Evolutionary conservation across 2,888 invertebrate species (phyloP).

Genomic region (Erebia aethiops): DNA sequence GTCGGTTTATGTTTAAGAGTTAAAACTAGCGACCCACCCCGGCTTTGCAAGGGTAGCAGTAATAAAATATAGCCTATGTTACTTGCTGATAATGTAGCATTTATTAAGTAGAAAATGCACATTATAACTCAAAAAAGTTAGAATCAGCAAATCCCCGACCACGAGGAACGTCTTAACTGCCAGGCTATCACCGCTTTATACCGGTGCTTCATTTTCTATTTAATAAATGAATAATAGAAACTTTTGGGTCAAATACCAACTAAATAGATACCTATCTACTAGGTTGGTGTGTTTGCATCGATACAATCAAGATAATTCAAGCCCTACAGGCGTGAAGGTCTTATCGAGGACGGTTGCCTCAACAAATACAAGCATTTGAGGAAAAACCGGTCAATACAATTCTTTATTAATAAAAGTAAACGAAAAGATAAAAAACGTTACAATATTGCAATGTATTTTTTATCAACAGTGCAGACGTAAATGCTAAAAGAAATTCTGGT

Average conservation of each 20-base stretch:
- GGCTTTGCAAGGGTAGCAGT: too few species aligned
- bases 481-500: not conserved
- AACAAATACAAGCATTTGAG: constrained; percentile 9
- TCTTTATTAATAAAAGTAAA: constrained; percentile 2
- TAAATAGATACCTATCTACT: not conserved
- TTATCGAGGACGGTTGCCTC: constrained; percentile 8
- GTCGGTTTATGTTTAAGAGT: too few species aligned
- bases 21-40: too few species aligned
- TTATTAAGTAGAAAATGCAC: too few species aligned
- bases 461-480: not conserved
- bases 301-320: constrained; percentile 9
- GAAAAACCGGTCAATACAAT: constrained; percentile 13
- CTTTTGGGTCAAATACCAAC: not conserved
- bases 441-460: not conserved
- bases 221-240: not conserved
- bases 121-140: too few species aligned
- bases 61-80: too few species aligned
- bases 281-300: not conserved
- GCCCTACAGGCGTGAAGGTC: constrained; percentile 17
- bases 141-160: too few species aligned
- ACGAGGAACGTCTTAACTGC: too few species aligned
- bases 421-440: not conserved
- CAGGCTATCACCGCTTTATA: too few species aligned
- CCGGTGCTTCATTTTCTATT: not conserved
- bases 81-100: too few species aligned